Evolutionary conservation across 1,140 invertebrate species (phyloP).

Genomic region (Leptonema lineaticorne): DNA sequence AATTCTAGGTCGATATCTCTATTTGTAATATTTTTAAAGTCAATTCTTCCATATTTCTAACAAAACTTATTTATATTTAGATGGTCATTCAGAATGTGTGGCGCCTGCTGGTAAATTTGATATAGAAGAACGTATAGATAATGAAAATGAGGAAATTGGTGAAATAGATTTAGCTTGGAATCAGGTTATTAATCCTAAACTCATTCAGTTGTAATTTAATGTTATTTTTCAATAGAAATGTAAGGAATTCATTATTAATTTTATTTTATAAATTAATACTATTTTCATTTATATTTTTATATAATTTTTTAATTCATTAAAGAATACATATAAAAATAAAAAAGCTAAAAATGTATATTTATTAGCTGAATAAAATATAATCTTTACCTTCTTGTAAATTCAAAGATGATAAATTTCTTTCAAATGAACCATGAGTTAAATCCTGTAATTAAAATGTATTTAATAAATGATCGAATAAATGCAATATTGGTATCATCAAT

Average conservation of each 20-base stretch:
- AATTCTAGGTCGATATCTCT: conserved; percentile 16
- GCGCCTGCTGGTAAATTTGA: conserved; percentile 36
- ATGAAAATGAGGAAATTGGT: neutral
- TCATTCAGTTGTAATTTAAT: conserved; percentile 15
- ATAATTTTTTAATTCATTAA: conserved; percentile 7
- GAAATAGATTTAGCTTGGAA: conserved; percentile 30
- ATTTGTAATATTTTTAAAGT: neutral
- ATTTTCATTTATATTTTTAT: neutral
- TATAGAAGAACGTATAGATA: conserved; percentile 21
- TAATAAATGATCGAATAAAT: neutral
- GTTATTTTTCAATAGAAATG: neutral
- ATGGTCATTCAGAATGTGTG: conserved; percentile 34
- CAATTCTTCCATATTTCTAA: neutral
- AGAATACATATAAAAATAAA: neutral
- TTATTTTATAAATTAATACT: neutral
- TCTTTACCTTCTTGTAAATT: conserved; percentile 57
- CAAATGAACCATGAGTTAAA: conserved; percentile 58
- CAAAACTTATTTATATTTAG: conserved; percentile 21
- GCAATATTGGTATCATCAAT: neutral
- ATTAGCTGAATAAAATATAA: conserved; percentile 60
- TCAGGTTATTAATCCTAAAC: conserved; percentile 34
- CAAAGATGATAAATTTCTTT: conserved; percentile 57
- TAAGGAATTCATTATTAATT: neutral
- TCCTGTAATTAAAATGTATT: conserved; percentile 43
- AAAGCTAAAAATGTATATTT: no score